Conservation (phyloP, 2,797 vertebrate genomes). For the Acanthornis magna region DNA sequence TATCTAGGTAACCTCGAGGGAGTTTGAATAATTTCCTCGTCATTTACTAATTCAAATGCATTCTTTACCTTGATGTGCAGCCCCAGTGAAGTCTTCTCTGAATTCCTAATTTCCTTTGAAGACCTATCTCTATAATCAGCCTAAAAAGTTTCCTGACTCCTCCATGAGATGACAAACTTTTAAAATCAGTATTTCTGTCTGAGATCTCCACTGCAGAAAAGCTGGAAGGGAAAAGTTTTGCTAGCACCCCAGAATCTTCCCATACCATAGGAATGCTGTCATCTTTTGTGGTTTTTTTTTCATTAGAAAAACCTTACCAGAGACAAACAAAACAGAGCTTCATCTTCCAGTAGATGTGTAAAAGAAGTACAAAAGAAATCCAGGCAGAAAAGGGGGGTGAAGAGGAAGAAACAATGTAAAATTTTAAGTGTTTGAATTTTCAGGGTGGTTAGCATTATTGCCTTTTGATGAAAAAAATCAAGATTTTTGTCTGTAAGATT, state of each 20-base stretch:
- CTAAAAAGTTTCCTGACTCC: slow-evolving; percentile 2
- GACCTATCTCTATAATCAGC: background rate
- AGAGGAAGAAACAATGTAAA: background rate
- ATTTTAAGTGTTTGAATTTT: background rate
- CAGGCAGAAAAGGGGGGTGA: background rate
- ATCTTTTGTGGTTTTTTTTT: background rate
- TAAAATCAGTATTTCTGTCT: background rate
- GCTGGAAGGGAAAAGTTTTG: background rate
- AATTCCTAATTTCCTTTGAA: slow-evolving; percentile 31
- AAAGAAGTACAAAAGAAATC: background rate
- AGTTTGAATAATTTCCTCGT: background rate
- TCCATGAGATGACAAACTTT: background rate
- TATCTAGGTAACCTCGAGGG: background rate
- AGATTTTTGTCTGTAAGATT: background rate
- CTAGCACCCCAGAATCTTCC: background rate
- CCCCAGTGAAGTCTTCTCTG: background rate
- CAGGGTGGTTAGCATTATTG: background rate
- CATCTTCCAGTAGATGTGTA: background rate
- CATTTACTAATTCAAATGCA: slow-evolving; percentile 14
- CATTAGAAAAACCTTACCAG: background rate
- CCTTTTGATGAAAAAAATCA: background rate
- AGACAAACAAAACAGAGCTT: background rate
- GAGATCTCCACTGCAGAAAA: background rate
- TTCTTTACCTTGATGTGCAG: slow-evolving; percentile 32
- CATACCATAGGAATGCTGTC: background rate